These are phyloP conservation scores for Sporophila hypoxantha DNA, from an alignment of 2,113 vertebrate genomes.

Conservation along the genomic window DNA sequence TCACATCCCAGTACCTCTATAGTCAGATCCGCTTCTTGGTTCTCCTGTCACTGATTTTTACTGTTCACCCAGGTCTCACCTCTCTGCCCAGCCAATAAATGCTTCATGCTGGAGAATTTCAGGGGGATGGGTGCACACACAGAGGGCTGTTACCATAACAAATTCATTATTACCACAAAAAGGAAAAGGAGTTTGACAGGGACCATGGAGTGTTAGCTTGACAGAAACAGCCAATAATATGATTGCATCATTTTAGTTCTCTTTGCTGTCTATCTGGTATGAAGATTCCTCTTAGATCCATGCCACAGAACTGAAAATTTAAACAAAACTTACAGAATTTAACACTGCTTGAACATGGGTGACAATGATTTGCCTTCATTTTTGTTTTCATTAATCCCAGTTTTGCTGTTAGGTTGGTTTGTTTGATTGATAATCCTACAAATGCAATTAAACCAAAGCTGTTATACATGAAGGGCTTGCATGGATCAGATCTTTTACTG, in stretches of 20 bases:
- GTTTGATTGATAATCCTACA: conserved; percentile 23
- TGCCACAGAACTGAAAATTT: neutral
- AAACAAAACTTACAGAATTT: neutral
- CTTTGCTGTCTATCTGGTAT: neutral
- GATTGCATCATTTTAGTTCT: neutral
- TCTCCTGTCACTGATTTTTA: neutral
- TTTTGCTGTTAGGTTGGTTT: neutral
- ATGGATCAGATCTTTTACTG: neutral
- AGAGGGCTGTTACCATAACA: neutral
- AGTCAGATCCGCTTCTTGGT: neutral
- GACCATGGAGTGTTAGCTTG: neutral
- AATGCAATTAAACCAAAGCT: neutral
- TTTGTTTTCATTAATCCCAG: neutral
- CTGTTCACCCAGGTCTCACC: neutral
- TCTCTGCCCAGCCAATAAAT: neutral
- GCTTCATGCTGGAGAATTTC: neutral
- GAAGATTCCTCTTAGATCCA: neutral
- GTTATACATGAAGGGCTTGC: neutral
- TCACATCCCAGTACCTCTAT: neutral
- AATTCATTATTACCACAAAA: neutral
- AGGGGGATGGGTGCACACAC: neutral
- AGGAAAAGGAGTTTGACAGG: neutral
- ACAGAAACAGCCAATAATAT: neutral
- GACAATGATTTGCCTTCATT: neutral
- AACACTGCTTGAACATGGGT: neutral